These are phyloP conservation scores for Cossypha heuglini DNA, from an alignment of 2,797 vertebrate species.

Conservation along the genomic window DNA sequence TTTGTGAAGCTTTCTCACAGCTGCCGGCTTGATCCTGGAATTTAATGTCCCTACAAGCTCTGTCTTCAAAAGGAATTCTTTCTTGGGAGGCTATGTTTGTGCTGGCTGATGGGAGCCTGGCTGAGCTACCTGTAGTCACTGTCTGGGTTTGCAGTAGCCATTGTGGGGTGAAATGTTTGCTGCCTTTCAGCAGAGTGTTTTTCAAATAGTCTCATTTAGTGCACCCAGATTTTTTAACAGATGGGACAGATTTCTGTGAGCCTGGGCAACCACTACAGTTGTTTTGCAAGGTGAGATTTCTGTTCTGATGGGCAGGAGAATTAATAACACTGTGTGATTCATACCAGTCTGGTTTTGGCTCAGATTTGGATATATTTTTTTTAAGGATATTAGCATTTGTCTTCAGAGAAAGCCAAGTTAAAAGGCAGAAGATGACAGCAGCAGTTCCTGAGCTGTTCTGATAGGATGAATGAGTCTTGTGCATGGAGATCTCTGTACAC, in stretches of 20 bases:
- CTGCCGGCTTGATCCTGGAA: neutral
- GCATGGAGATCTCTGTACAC: rapidly evolving
- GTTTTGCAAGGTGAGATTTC: neutral
- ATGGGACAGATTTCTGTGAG: neutral
- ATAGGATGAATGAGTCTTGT: neutral
- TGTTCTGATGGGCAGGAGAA: neutral
- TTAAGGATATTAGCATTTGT: neutral
- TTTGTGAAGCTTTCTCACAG: neutral
- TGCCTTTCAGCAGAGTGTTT: neutral
- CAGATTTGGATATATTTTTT: neutral
- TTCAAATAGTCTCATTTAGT: neutral
- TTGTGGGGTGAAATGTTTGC: neutral
- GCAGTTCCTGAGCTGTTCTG: neutral
- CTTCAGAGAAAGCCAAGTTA: neutral
- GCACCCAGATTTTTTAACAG: neutral
- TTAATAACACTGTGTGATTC: neutral
- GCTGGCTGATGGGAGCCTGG: neutral
- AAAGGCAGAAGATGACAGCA: neutral
- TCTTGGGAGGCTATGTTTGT: neutral
- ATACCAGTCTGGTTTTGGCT: neutral
- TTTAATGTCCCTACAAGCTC: neutral
- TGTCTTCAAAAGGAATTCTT: neutral
- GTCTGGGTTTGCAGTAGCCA: neutral
- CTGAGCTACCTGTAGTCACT: neutral
- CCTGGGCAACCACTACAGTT: neutral